Evolutionary conservation across 2,113 vertebrate genomes (phyloP), one percentile per base, ranked within the genome.

Genomic region (Alectura lathami): DNA sequence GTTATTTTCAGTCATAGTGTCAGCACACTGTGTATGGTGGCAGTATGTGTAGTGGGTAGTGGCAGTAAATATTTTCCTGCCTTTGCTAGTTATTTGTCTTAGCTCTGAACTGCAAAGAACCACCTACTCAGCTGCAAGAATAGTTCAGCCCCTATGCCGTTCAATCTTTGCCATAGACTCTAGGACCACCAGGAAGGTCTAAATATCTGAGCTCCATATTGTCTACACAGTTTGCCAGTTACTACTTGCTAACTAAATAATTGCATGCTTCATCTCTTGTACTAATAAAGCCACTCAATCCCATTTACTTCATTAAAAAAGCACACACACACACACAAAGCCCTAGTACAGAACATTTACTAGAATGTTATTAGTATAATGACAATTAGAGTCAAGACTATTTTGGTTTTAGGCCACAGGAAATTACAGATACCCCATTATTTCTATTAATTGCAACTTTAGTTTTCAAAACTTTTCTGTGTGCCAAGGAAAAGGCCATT

Each of bases 51-150:
- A 47, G 91, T 93, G 75, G 94, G 93, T 93, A 91, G 95, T 85
- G 79, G 72, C 89, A 75, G 75, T 91, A 94, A 97, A 96, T 95
- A 95, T 96, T 97, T 96, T 85, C 81, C 67, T 93, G 93, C 87
- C 85, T 80, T 91, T 92, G 91, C 67, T 94, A 89, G 87, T 47
- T 94, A 94, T 94, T 95, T 96, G 68, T 80, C 91, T 93, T 89
- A 88, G 43, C 72, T 89, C 82, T 91, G 75, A 94, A 67, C 64
- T 90, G 87, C 50, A 97, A 73, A 92, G 95, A 97, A 95, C 95
- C 91, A 95, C 91, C 93, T 74, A 97, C 89, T 91, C 75, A 83
- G 15, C 72, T 85, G 74, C 87, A 94, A 89, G 89, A 96, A 95
- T 89, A 96, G 82, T 76, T 82, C 67, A 54, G 27, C 82, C 47